Conservation (phyloP, 2,888 invertebrate species). For the Quadriops clusia region DNA sequence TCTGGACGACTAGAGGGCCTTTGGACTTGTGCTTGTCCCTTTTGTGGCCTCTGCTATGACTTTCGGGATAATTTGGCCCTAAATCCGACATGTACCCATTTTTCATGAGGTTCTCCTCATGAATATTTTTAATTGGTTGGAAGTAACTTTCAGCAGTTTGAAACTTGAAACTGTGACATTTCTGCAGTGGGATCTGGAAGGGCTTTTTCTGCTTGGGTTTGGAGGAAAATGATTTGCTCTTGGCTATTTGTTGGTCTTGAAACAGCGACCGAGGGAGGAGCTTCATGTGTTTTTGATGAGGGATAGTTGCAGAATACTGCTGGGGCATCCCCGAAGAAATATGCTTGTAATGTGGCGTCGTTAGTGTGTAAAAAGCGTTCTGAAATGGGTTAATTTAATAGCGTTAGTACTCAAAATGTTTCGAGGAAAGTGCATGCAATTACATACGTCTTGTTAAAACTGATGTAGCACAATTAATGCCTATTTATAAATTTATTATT, state of each 20-base stretch:
- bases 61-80: constrained; percentile 23
- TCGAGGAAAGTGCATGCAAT: constrained; percentile 12
- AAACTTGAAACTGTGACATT: constrained; percentile 49
- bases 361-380: constrained; percentile 39
- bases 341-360: constrained; percentile 45
- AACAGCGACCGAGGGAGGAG: constrained; percentile 34
- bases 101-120: constrained; percentile 36
- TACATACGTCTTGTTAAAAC: too few relatives aligned
- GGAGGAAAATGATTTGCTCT: constrained; percentile 35
- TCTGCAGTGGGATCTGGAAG: constrained; percentile 51
- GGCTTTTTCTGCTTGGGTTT: constrained; percentile 44
- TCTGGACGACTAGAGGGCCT: constrained; percentile 31
- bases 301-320: constrained; percentile 41
- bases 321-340: constrained; percentile 38
- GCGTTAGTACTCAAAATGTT: constrained; percentile 4
- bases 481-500: too few relatives aligned
- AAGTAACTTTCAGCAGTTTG: constrained; percentile 46
- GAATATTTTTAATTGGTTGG: constrained; percentile 52
- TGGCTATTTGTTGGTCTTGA: constrained; percentile 31
- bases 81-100: constrained; percentile 35
- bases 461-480: too few relatives aligned
- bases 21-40: constrained; percentile 30
- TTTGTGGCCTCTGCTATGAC: constrained; percentile 21
- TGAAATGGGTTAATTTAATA: constrained; percentile 25
- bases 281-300: constrained; percentile 42